Evolutionary conservation across 92 coral and sea anemone species (phyloP).

Genomic region (Hydrozoanthus gracilis): DNA sequence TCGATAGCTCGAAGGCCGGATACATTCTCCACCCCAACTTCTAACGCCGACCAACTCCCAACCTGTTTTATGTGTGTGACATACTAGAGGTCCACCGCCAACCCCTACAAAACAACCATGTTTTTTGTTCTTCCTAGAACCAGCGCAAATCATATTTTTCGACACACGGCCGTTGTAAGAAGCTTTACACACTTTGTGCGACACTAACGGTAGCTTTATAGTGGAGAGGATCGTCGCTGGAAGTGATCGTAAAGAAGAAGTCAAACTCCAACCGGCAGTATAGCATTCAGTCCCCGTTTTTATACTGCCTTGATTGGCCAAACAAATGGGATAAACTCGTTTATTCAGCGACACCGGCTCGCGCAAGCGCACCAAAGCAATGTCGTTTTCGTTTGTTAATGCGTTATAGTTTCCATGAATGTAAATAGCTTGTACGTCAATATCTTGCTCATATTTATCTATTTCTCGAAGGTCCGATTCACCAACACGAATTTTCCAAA

Average conservation of each 20-base stretch:
- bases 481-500: conserved; percentile 81
- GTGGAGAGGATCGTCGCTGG: conserved; percentile 65
- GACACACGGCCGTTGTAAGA: conserved; percentile 73
- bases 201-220: conserved; percentile 66
- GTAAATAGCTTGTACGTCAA: conserved; percentile 64
- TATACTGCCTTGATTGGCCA: conserved; percentile 52
- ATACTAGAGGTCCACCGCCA: conserved; percentile 90
- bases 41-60: conserved; percentile 82
- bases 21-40: conserved; percentile 90
- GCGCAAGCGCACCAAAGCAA: conserved; percentile 79
- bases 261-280: conserved; percentile 84
- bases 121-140: conserved; percentile 55
- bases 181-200: conserved; percentile 69
- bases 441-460: conserved; percentile 68
- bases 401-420: conserved; percentile 79
- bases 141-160: conserved; percentile 85
- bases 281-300: conserved; percentile 69
- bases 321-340: conserved; percentile 74
- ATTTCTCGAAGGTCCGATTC: conserved; percentile 67
- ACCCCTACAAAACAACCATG: conserved; percentile 83
- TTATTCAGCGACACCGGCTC: conserved; percentile 61
- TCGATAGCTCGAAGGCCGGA: conserved; percentile 75
- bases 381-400: conserved; percentile 72
- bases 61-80: conserved; percentile 57
- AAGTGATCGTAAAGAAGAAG: conserved; percentile 38